These are phyloP conservation scores for Lepus europaeus DNA, from an alignment of 2,113 vertebrate species.

Conservation along the genomic window DNA sequence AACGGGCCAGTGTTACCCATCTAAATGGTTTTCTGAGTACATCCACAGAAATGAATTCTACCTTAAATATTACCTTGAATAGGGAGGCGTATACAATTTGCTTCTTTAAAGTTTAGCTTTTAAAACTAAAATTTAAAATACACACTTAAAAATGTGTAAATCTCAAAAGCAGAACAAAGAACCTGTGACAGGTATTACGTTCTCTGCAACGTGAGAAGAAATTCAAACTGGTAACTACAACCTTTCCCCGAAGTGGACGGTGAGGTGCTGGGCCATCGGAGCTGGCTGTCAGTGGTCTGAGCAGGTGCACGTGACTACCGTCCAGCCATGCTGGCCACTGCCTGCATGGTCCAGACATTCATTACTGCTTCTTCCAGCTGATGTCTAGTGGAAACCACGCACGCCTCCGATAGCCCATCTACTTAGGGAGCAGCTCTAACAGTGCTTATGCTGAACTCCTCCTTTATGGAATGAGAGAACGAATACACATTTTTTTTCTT, in stretches of 20 bases:
- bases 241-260: background rate
- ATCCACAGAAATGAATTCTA: slow-evolving; percentile 10
- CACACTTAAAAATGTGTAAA: slow-evolving; percentile 30
- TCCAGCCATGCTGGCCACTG: rapidly evolving
- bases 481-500: background rate
- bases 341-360: background rate
- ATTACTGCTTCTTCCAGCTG: background rate
- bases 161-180: slow-evolving; percentile 27
- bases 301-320: rapidly evolving
- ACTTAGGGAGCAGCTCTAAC: background rate
- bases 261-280: background rate
- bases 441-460: background rate
- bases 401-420: background rate
- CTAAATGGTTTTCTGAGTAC: background rate
- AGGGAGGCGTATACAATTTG: background rate
- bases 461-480: background rate
- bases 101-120: slow-evolving; percentile 3
- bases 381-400: rapidly evolving
- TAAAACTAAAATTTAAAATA: background rate
- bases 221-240: background rate
- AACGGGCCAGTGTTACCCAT: background rate
- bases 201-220: background rate
- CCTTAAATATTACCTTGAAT: slow-evolving; percentile 28
- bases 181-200: background rate
- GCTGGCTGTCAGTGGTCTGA: background rate